These are phyloP conservation scores for Anser brachyrhynchus DNA, from an alignment of 2,113 vertebrate species.

Conservation along the genomic window DNA sequence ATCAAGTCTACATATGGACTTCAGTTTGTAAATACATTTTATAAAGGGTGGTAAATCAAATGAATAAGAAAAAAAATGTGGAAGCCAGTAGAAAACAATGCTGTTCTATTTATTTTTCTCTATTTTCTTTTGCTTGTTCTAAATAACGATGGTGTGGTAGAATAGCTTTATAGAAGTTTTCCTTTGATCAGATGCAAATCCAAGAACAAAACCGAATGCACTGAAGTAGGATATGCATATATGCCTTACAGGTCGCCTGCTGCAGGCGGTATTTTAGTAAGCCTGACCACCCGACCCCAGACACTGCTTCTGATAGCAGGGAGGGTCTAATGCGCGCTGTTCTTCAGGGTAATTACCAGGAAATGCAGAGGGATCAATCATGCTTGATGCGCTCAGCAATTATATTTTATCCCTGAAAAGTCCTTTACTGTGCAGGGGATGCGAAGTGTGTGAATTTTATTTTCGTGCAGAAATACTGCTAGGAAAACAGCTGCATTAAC, in stretches of 20 bases:
- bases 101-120: not conserved
- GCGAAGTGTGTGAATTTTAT: constrained; percentile 6
- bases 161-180: not conserved
- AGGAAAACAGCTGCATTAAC: not conserved
- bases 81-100: not conserved
- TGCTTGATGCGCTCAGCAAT: constrained; percentile 26
- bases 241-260: not conserved
- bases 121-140: not conserved
- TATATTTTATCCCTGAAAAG: constrained; percentile 50
- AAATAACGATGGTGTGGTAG: not conserved
- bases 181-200: not conserved
- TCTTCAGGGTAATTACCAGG: constrained; percentile 45
- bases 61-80: not conserved
- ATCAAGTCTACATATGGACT: not conserved
- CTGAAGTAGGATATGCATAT: not conserved
- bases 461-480: not conserved
- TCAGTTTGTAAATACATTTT: not conserved
- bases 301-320: not conserved
- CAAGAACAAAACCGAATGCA: not conserved
- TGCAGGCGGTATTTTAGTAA: not conserved
- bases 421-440: constrained; percentile 1
- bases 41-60: not conserved
- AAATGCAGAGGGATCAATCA: constrained; percentile 51
- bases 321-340: constrained; percentile 30
- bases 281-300: constrained; percentile 6